Conservation (phyloP, 92 coral and sea anemone species). For the Phenganax subtilis region DNA sequence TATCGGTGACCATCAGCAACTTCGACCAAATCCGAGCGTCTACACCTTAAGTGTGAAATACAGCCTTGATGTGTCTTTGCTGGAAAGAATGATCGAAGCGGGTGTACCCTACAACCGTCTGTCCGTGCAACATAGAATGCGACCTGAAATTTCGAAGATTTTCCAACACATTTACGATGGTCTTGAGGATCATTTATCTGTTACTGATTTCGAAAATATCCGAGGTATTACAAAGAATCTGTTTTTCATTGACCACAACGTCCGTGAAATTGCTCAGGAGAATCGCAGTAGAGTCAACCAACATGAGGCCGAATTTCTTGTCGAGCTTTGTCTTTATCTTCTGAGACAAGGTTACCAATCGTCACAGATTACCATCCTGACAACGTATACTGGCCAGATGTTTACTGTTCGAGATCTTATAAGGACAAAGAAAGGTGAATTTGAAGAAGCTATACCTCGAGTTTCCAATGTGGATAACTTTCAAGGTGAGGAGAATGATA, state of each 20-base stretch:
- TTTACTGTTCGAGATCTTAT: constrained; percentile 58
- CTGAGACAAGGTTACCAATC: constrained; percentile 72
- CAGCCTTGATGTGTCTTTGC: constrained; percentile 73
- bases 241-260: constrained; percentile 64
- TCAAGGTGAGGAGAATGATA: constrained; percentile 87
- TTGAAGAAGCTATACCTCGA: constrained; percentile 45
- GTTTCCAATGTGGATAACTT: constrained; percentile 77
- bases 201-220: constrained; percentile 59
- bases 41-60: constrained; percentile 62
- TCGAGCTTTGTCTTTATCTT: constrained; percentile 64
- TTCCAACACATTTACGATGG: constrained; percentile 71
- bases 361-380: constrained; percentile 65
- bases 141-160: constrained; percentile 76
- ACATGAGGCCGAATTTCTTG: constrained; percentile 74
- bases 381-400: constrained; percentile 83
- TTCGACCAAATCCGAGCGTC: constrained; percentile 76
- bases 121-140: constrained; percentile 88
- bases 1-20: constrained; percentile 93
- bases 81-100: constrained; percentile 75
- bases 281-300: constrained; percentile 68
- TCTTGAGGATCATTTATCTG: constrained; percentile 63
- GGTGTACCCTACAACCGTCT: constrained; percentile 59
- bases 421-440: constrained; percentile 38
- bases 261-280: constrained; percentile 53
- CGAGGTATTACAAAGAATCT: constrained; percentile 66